Evolutionary conservation across 2,888 invertebrate species (phyloP), one percentile per base, ranked within the genome.

Genomic region (Euzophera pinguis): DNA sequence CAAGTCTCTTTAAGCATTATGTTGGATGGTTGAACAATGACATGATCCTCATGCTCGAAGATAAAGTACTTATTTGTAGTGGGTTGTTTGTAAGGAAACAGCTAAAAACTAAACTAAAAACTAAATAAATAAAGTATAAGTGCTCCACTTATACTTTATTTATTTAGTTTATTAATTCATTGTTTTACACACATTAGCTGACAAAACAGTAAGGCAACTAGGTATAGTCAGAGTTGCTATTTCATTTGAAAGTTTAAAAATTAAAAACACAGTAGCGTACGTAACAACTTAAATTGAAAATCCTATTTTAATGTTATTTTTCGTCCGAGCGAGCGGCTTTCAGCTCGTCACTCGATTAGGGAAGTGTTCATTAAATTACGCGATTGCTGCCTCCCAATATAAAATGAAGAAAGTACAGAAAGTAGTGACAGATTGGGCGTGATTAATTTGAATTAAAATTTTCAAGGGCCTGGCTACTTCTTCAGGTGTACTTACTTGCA

Each of bases 361-460:
- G 74, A 80, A 81, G 81, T 84, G 84, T 85, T 86, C 78, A 87
- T 87, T 81, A 74, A 84, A 81, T 88, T 84, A 87, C 78, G 55
- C 73, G 84, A 85, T 85, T 86, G 84, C 82, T 73, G 65, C 35
- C 70, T 77, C 73, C 76, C 71, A 78, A 8, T 10, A 14, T 16
- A 39, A 9, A 39, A 9, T 8, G 14, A 5, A 3, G 16, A 3
- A 32, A 39, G 16, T 16, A 16, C 16, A 39, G 39, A 39, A 39
- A 22, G 22, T 22, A 22, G 5, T 22, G 5, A 3, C 22, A 22
- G 5, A 22, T 22, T 22, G 22, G 22, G 22, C 22, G 22, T 2
- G 5, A 22, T 22, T 3, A 22, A 22, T 22, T 22, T n/a, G n/a
- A n/a, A 22, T 22, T 22, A 22, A 22, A 22, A 22, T 22, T 22